Conservation (phyloP, 1,140 invertebrate genomes). For the Notospermus geniculatus region DNA sequence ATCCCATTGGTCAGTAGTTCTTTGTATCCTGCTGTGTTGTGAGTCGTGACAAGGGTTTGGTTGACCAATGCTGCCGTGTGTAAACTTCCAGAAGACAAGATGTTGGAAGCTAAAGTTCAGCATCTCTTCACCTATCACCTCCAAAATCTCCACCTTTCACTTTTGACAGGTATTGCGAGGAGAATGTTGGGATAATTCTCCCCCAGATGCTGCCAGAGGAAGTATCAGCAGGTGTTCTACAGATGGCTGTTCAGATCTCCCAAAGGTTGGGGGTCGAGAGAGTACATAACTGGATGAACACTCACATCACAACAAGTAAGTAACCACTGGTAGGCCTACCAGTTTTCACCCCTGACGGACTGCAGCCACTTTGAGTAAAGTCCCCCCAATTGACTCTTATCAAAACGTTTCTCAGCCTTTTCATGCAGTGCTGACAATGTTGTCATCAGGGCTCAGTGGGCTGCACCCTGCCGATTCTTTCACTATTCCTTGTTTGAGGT, state of each 20-base stretch:
- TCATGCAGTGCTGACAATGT: constrained; percentile 1
- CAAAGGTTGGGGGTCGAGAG: constrained; percentile 56
- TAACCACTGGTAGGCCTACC: background rate
- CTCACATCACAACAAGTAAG: constrained; percentile 53
- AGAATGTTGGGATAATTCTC: constrained; percentile 45
- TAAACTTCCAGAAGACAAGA: no score
- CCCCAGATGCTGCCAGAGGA: constrained; percentile 52
- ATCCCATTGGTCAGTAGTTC: no score
- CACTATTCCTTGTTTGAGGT: no score
- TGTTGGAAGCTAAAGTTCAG: no score
- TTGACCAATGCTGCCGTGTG: no score
- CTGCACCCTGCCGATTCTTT: no score
- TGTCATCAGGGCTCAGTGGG: background rate
- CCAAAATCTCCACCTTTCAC: constrained; percentile 16
- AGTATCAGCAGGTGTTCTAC: constrained; percentile 51
- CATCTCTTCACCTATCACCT: no score
- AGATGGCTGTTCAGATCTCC: constrained; percentile 57
- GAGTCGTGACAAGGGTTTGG: no score
- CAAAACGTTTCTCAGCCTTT: no score
- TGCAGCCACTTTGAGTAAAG: background rate
- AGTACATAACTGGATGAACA: constrained; percentile 60
- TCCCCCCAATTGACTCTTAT: no score
- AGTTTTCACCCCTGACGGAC: no score
- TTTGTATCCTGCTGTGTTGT: no score
- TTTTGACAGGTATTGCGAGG: constrained; percentile 42